Percentiles rank a stretch among this genome's conserved stretches.
Conservation (phyloP, 2,888 invertebrate genomes). For the Microchrysa polita region DNA sequence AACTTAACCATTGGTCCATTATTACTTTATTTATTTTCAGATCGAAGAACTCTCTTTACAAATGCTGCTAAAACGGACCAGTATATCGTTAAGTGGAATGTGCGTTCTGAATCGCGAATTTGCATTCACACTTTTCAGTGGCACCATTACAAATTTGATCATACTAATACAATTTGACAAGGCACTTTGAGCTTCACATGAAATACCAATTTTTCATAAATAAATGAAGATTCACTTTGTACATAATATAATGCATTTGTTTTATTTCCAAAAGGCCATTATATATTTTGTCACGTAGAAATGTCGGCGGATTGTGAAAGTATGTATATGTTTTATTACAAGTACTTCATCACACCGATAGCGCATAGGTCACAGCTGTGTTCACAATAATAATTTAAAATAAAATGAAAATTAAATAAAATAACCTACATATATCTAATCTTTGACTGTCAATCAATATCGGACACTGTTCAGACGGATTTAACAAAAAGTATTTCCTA, state of each 20-base stretch:
- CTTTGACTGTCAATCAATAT: too few species aligned
- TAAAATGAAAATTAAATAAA: too few species aligned
- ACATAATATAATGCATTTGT: background rate
- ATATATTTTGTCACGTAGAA: background rate
- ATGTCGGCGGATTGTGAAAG: constrained; percentile 1
- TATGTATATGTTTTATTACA: too few species aligned
- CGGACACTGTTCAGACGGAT: too few species aligned
- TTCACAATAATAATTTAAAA: too few species aligned
- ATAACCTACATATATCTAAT: too few species aligned
- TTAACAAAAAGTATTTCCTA: too few species aligned
- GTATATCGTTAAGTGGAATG: background rate
- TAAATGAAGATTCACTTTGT: background rate
- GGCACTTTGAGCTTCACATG: background rate
- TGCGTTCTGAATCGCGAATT: constrained; percentile 14
- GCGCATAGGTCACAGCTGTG: too few species aligned
- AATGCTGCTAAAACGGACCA: constrained; percentile 17
- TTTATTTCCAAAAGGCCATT: background rate
- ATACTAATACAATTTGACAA: constrained; percentile 30
- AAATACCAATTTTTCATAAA: background rate
- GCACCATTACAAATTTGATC: background rate
- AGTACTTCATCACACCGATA: too few species aligned
- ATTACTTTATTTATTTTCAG: constrained; percentile 3
- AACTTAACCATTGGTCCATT: too few species aligned
- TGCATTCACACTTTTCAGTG: background rate
- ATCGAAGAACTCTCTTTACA: constrained; percentile 14